phyloP scores from a whole-genome alignment of 37 sponge, comb jelly and placozoan genomes.

The Axinella damicornis region DNA sequence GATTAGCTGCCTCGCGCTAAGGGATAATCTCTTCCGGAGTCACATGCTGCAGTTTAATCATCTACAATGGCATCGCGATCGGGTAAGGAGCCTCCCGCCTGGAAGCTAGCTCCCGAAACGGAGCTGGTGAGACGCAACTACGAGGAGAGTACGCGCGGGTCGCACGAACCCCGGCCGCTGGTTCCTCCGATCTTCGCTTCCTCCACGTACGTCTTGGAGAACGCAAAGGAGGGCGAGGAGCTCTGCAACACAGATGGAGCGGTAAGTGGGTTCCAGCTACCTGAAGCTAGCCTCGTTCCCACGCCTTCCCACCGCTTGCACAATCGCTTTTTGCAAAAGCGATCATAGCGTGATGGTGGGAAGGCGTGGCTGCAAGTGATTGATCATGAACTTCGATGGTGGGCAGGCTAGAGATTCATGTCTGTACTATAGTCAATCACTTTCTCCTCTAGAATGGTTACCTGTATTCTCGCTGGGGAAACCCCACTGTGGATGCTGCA shows the following conservation, averaged over 20 bases:
- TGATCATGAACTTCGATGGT: too few relatives aligned
- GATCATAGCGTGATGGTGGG: too few relatives aligned
- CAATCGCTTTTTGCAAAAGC: neutral
- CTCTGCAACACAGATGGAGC: neutral
- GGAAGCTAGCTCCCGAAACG: slow-evolving; percentile 32
- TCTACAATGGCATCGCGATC: too few relatives aligned
- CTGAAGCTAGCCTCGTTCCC: neutral
- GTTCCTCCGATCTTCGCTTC: slow-evolving; percentile 38
- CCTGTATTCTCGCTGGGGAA: slow-evolving; percentile 61
- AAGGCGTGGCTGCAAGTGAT: too few relatives aligned
- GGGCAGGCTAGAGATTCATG: too few relatives aligned
- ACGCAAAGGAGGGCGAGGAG: slow-evolving; percentile 24
- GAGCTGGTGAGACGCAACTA: slow-evolving; percentile 34
- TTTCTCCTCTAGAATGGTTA: slow-evolving; percentile 45
- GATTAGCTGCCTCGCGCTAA: too few relatives aligned
- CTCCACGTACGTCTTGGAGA: slow-evolving; percentile 35
- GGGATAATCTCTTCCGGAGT: too few relatives aligned
- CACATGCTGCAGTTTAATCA: too few relatives aligned
- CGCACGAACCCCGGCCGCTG: slow-evolving; percentile 42
- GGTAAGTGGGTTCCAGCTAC: neutral
- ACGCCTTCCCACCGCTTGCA: neutral
- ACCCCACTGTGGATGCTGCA: slow-evolving; percentile 59
- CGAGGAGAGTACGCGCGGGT: slow-evolving; percentile 2
- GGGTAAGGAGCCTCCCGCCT: slow-evolving; percentile 1
- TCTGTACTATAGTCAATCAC: neutral